Evolutionary conservation across 2,888 invertebrate species (phyloP).

Genomic region (Pogonocherus hispidulus): DNA sequence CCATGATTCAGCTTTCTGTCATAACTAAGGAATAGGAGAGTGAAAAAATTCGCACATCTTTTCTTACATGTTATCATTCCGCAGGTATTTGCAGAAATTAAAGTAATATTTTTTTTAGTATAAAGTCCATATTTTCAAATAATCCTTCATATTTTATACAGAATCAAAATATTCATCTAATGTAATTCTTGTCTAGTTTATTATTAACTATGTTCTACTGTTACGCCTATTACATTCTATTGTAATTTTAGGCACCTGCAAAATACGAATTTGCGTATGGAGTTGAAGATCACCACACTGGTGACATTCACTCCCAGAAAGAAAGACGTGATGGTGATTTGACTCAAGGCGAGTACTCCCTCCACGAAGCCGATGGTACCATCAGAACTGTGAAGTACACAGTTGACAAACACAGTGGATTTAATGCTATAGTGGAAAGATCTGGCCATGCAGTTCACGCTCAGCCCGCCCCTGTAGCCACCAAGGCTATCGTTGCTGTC

Average conservation of each 20-base stretch:
- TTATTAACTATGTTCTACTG: too few species aligned
- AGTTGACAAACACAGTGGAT: slow-evolving; percentile 73
- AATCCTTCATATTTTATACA: too few species aligned
- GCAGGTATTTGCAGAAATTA: too few species aligned
- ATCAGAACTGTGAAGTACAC: slow-evolving; percentile 73
- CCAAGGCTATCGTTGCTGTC: neutral
- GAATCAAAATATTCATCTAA: too few species aligned
- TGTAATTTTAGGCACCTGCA: slow-evolving; percentile 67
- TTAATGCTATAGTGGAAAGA: slow-evolving; percentile 62
- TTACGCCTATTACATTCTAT: neutral
- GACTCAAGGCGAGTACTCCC: slow-evolving; percentile 72
- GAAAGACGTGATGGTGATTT: slow-evolving; percentile 72
- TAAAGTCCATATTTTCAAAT: too few species aligned
- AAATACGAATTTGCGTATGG: slow-evolving; percentile 74
- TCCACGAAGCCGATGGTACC: slow-evolving; percentile 73
- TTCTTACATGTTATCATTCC: too few species aligned
- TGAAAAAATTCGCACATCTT: too few species aligned
- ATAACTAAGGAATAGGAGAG: too few species aligned
- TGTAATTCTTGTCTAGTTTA: too few species aligned
- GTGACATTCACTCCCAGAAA: slow-evolving; percentile 72
- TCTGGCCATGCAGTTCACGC: slow-evolving; percentile 67
- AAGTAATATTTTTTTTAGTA: too few species aligned
- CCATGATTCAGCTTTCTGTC: too few species aligned
- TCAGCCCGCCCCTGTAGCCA: slow-evolving; percentile 19
- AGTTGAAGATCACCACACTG: slow-evolving; percentile 72